Evolutionary conservation across 2,797 vertebrate species (phyloP).

Genomic region (Streptopelia turtur): DNA sequence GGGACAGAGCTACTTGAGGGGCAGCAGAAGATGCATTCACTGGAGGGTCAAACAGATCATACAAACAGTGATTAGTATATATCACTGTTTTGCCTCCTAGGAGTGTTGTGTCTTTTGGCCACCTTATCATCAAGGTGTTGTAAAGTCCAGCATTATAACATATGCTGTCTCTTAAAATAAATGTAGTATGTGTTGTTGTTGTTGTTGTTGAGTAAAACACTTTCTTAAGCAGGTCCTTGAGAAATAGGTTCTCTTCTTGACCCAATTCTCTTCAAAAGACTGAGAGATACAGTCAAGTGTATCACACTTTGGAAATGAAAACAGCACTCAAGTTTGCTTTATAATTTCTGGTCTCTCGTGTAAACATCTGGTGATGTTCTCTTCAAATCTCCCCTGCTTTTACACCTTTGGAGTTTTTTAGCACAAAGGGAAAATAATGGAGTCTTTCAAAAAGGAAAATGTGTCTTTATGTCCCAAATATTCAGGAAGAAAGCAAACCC

Average conservation of each 20-base stretch:
- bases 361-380: constrained; percentile 12
- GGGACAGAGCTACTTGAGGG: not conserved
- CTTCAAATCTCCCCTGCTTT: constrained; percentile 4
- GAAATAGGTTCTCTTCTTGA: constrained; percentile 34
- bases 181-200: not conserved
- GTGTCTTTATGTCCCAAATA: not conserved
- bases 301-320: constrained; percentile 18
- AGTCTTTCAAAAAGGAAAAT: not conserved
- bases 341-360: not conserved
- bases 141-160: not conserved
- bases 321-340: not conserved
- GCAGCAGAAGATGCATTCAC: not conserved
- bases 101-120: not conserved
- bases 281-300: constrained; percentile 9
- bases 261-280: constrained; percentile 9
- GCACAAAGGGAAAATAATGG: not conserved
- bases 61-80: not conserved
- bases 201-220: not conserved
- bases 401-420: not conserved
- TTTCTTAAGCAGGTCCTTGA: constrained; percentile 40
- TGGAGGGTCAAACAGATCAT: not conserved
- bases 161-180: not conserved
- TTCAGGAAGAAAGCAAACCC: not conserved
- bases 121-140: not conserved
- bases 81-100: not conserved